Percentiles rank a stretch among this genome's conserved stretches.
Evolutionary conservation across 2,113 vertebrate species (phyloP).

Genomic region (Sphaerodactylus townsendi): DNA sequence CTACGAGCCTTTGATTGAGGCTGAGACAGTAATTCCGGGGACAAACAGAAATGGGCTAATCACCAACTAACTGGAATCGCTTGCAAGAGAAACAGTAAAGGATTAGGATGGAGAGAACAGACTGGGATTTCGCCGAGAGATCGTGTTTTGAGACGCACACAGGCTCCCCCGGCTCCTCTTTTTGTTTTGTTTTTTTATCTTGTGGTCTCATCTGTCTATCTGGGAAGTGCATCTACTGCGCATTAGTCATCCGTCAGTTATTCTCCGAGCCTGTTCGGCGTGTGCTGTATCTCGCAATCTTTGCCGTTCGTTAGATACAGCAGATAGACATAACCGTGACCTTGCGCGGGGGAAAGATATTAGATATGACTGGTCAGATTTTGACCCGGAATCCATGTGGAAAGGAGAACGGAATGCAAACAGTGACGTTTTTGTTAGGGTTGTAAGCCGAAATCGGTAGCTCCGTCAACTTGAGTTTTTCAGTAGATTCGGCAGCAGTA

Average conservation of each 20-base stretch:
- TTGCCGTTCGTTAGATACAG: conserved; percentile 44
- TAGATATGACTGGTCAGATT: conserved; percentile 13
- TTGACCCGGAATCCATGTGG: neutral
- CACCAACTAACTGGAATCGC: conserved; percentile 65
- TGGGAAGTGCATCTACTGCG: conserved; percentile 42
- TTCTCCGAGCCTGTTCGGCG: conserved; percentile 32
- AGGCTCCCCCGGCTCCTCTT: conserved; percentile 31
- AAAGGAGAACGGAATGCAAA: neutral
- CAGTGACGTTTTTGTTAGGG: neutral
- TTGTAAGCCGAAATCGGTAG: neutral
- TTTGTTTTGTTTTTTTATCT: conserved; percentile 63
- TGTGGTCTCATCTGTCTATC: conserved; percentile 58
- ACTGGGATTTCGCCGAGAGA: conserved; percentile 54
- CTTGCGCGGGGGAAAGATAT: conserved; percentile 44
- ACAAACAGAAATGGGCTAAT: conserved; percentile 63
- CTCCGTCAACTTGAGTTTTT: neutral
- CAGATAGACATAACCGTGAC: conserved; percentile 49
- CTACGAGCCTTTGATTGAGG: conserved; percentile 56
- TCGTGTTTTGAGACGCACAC: conserved; percentile 58
- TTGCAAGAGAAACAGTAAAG: conserved; percentile 51
- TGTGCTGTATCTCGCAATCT: conserved; percentile 11
- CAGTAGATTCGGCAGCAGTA: neutral
- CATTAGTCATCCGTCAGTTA: conserved; percentile 53
- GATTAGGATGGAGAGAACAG: conserved; percentile 60
- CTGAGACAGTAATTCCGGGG: conserved; percentile 58